Conservation (phyloP, 2,113 vertebrate species). For the Eptesicus fuscus region DNA sequence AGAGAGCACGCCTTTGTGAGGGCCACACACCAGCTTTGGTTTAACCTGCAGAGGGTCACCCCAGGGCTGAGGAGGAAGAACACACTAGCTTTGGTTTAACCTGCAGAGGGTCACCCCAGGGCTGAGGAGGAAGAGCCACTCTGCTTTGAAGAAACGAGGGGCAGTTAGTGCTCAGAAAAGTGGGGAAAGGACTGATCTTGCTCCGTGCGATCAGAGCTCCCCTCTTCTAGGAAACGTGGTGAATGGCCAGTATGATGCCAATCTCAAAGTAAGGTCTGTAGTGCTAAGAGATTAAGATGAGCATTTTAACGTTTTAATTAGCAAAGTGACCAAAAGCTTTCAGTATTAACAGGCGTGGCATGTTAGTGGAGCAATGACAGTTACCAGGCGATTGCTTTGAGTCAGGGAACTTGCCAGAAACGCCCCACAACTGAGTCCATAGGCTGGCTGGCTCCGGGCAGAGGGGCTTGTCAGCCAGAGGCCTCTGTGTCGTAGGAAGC, state of each 20-base stretch:
- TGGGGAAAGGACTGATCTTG: background rate
- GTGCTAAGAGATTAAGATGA: background rate
- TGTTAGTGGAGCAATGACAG: background rate
- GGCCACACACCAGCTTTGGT: background rate
- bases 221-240: background rate
- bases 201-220: background rate
- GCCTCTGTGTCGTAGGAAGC: background rate
- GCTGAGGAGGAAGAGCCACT: background rate
- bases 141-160: background rate
- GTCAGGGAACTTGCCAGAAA: background rate
- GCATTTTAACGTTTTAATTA: background rate
- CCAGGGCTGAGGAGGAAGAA: background rate
- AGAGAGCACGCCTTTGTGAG: background rate
- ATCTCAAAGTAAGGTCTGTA: background rate
- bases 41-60: background rate
- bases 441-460: background rate
- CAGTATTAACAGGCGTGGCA: background rate
- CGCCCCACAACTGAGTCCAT: background rate
- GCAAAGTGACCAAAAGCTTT: background rate
- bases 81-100: background rate
- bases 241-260: background rate
- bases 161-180: background rate
- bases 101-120: background rate
- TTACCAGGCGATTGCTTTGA: background rate
- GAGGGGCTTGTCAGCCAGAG: background rate